Evolutionary conservation across 2,797 vertebrate genomes (phyloP).

Genomic region (Dryobates pubescens): DNA sequence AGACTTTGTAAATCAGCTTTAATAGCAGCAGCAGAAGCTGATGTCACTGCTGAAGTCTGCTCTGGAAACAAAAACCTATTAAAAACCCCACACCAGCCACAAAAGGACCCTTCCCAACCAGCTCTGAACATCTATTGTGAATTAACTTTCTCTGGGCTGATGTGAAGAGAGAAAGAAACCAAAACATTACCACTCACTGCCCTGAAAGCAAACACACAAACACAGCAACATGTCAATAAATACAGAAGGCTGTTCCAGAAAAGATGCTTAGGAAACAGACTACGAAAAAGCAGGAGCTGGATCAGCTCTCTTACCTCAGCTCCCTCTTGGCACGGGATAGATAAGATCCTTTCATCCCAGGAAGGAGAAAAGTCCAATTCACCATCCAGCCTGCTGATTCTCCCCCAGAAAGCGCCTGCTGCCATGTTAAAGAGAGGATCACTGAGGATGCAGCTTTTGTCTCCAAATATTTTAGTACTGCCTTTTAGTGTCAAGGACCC

Average conservation of each 20-base stretch:
- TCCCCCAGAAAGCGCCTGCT: slow-evolving; percentile 68
- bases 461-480: slow-evolving; percentile 75
- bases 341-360: slow-evolving; percentile 73
- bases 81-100: neutral
- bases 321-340: slow-evolving; percentile 69
- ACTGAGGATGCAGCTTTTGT: slow-evolving; percentile 80
- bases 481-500: slow-evolving; percentile 71
- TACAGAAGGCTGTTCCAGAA: slow-evolving; percentile 43
- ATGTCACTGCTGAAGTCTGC: slow-evolving; percentile 68
- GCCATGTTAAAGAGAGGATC: slow-evolving; percentile 80
- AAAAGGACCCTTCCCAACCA: slow-evolving; percentile 61
- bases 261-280: slow-evolving; percentile 46
- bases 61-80: slow-evolving; percentile 68
- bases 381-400: slow-evolving; percentile 73
- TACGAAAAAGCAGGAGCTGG: slow-evolving; percentile 52
- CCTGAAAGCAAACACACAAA: slow-evolving; percentile 48
- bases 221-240: neutral
- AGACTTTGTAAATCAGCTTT: slow-evolving; percentile 67
- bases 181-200: slow-evolving; percentile 28
- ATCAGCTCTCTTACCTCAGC: slow-evolving; percentile 79
- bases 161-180: slow-evolving; percentile 28
- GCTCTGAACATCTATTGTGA: slow-evolving; percentile 55
- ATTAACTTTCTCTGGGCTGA: slow-evolving; percentile 68
- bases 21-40: slow-evolving; percentile 61
- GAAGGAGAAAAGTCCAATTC: slow-evolving; percentile 77